Evolutionary conservation across 2,888 invertebrate genomes (phyloP), one percentile per base, ranked within the genome.

Genomic region (Ischnura elegans): DNA sequence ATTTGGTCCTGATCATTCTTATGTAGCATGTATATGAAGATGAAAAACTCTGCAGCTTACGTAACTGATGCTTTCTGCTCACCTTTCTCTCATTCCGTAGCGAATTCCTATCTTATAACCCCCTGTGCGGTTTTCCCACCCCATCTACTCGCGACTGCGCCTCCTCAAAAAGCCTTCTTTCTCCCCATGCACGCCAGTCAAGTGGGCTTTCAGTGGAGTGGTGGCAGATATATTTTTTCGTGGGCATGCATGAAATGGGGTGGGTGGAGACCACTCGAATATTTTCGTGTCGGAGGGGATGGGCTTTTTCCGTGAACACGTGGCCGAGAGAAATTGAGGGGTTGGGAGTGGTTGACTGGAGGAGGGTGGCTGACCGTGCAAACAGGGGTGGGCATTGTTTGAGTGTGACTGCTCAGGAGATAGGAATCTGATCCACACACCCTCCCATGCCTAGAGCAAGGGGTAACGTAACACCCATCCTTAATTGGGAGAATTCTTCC

Each of bases 311-410:
- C 36, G 61, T 61, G 86, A 86, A 86, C 86, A 86, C 86, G 86
- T 86, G 86, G 86, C 86, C 43, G n/a, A 86, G 86, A n/a, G 46
- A 46, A 86, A 86, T 45, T 8, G 6, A 36, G 76, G 76, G 76
- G 76, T 6, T 36, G 13, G 10, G 13, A 76, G 76, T 76, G 76
- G 76, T 36, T 36, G 76, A 10, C 36, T 76, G 36, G 36, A n/a
- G 19, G 16, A 76, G 36, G 36, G 76, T 16, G 45, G n/a, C 19
- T 43, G 86, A 21, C 45, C 0, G 21, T 13, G 45, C 45, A 4
- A 10, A 16, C n/a, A n/a, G 36, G 86, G n/a, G 86, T 36, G 85
- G 85, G 42, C 16, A n/a, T 36, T 42, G 84, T 42, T 3, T n/a
- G 19, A 76, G 29, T 16, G 43, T 36, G 19, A 21, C 13, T 16